Conservation (phyloP, 2,888 invertebrate genomes). For the Blastobasis lacticolella region DNA sequence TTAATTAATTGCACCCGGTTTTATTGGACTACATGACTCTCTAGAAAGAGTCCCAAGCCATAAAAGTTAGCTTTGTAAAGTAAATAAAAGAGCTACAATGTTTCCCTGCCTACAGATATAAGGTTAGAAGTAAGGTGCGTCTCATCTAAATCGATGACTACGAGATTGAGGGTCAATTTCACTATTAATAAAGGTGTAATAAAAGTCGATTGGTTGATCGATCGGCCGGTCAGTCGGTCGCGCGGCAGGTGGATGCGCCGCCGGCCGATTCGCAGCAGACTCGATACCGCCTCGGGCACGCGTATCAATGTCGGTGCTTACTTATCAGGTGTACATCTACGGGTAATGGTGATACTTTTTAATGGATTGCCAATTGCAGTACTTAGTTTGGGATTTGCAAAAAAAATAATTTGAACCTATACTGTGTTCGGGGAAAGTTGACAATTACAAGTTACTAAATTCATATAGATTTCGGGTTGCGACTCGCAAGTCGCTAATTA, state of each 20-base stretch:
- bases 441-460: no score
- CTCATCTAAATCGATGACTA: conserved; percentile 13
- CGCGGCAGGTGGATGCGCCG: conserved; percentile 24
- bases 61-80: background rate
- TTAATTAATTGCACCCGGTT: conserved; percentile 9
- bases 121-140: conserved; percentile 6
- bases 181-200: conserved; percentile 24
- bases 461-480: no score
- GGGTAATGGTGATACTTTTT: no score
- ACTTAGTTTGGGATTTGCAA: background rate
- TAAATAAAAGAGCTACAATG: background rate
- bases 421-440: no score
- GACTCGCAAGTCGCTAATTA: no score
- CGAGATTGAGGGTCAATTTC: conserved; percentile 28
- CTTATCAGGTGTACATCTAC: no score
- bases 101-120: background rate
- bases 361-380: background rate
- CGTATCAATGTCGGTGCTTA: conserved; percentile 33
- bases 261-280: conserved; percentile 25
- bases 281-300: conserved; percentile 26
- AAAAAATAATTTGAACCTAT: background rate
- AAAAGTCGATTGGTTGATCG: conserved; percentile 22
- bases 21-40: background rate
- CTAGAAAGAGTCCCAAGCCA: background rate
- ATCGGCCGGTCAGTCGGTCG: conserved; percentile 23